Percentiles rank a stretch among this genome's conserved stretches.
These are phyloP conservation scores for Cydia strobilella DNA, from an alignment of 1,140 invertebrate genomes.

Conservation along the genomic window DNA sequence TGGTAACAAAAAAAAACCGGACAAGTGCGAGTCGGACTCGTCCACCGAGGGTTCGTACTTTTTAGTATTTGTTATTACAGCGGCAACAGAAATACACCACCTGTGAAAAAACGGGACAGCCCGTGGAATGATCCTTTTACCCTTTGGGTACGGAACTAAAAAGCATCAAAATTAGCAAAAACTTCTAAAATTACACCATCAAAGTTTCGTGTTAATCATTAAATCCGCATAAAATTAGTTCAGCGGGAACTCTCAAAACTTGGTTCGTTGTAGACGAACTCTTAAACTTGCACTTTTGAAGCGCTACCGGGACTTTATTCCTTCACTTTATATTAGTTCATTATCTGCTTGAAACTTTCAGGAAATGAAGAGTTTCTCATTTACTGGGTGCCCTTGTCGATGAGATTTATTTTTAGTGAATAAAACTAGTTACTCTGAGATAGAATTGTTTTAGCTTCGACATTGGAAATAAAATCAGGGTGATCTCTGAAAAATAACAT, in stretches of 20 bases:
- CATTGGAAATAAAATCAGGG: no score
- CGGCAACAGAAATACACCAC: no score
- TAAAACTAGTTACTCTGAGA: background rate
- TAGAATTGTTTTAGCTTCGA: no score
- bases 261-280: background rate
- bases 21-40: no score
- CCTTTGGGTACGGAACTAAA: no score
- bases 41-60: no score
- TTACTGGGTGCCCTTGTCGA: background rate
- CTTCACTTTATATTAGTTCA: background rate
- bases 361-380: background rate
- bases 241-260: background rate
- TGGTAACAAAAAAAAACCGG: no score
- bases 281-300: background rate
- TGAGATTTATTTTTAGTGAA: background rate
- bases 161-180: no score
- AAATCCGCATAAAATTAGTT: slow-evolving; percentile 1
- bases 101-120: no score
- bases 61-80: no score
- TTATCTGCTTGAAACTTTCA: background rate
- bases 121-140: no score
- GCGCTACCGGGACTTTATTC: background rate
- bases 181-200: background rate
- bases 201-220: background rate
- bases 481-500: no score